These are phyloP conservation scores for Ciconia stormi DNA, from an alignment of 2,113 vertebrate genomes.

Conservation along the genomic window DNA sequence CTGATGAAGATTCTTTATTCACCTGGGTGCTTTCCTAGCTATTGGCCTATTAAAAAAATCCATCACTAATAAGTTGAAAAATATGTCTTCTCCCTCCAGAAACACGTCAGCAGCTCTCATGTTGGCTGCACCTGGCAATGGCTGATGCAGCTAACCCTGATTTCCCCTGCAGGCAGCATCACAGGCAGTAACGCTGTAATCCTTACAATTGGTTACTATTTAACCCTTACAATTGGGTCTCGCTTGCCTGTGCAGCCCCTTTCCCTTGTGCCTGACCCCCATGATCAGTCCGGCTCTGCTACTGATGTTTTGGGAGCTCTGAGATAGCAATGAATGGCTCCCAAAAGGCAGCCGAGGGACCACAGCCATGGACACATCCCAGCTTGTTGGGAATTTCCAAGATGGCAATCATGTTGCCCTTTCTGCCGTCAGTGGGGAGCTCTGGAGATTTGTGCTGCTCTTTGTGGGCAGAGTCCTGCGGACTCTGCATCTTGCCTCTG, in stretches of 20 bases:
- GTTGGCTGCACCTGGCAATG: neutral
- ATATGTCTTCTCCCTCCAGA: neutral
- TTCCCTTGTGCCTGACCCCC: neutral
- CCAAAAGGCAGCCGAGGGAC: no score
- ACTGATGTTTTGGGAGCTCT: neutral
- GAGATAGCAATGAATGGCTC: neutral
- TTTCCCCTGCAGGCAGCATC: neutral
- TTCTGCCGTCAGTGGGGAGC: neutral
- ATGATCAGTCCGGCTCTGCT: neutral
- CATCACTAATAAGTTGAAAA: neutral
- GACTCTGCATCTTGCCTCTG: neutral
- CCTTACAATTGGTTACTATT: neutral
- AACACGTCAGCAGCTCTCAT: neutral
- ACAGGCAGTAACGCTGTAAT: neutral
- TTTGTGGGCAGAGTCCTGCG: neutral
- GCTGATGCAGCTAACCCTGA: neutral
- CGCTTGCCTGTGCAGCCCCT: neutral
- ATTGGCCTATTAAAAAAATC: neutral
- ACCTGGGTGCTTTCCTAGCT: neutral
- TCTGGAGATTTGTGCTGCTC: neutral
- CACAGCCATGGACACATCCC: neutral
- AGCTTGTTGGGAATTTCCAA: neutral
- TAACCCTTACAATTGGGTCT: neutral
- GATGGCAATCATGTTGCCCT: rapidly evolving
- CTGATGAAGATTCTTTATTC: neutral